Percentiles rank a stretch among this genome's conserved stretches.
These are phyloP conservation scores for Cataglyphis cursor DNA, from an alignment of 2,888 invertebrate genomes.

Conservation along the genomic window DNA sequence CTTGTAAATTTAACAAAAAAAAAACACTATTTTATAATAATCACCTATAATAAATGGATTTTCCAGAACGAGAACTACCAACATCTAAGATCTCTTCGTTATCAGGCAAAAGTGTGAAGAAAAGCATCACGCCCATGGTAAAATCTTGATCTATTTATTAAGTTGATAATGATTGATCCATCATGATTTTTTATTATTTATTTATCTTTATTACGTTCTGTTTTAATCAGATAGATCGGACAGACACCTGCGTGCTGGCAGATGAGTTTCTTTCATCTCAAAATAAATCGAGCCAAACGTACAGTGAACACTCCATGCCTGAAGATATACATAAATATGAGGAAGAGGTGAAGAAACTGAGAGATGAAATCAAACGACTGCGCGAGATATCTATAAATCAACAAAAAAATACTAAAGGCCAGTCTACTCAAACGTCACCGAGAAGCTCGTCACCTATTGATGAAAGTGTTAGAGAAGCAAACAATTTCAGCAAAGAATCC, in stretches of 20 bases:
- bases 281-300: constrained; percentile 2
- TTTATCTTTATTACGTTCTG: constrained; percentile 16
- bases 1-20: neutral
- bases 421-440: constrained; percentile 48
- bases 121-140: constrained; percentile 25
- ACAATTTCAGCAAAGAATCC: neutral
- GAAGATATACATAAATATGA: constrained; percentile 30
- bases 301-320: constrained; percentile 3
- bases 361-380: constrained; percentile 39
- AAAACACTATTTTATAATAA: neutral
- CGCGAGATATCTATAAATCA: neutral
- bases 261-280: constrained; percentile 16
- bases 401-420: constrained; percentile 6
- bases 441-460: constrained; percentile 7
- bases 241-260: neutral
- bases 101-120: neutral
- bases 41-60: constrained; percentile 13
- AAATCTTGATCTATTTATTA: constrained; percentile 27
- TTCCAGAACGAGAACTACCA: constrained; percentile 37
- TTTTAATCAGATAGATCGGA: constrained; percentile 42
- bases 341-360: constrained; percentile 53
- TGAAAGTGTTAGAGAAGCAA: neutral
- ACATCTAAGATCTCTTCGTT: neutral
- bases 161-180: neutral
- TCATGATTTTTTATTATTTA: constrained; percentile 11